phyloP scores from a whole-genome alignment of 2,888 invertebrate genomes.

The Macaria notata region DNA sequence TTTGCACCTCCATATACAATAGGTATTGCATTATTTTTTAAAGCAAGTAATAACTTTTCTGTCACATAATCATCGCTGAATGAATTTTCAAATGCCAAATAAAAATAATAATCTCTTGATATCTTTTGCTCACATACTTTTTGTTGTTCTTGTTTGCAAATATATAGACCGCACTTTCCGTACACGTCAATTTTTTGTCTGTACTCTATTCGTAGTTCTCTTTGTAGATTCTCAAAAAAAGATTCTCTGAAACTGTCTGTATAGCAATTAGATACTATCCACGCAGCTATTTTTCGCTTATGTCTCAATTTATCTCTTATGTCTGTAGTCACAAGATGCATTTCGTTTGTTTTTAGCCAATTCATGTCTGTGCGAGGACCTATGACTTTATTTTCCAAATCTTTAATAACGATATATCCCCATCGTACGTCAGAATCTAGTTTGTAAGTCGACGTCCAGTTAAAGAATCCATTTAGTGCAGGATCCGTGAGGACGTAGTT shows the following conservation, averaged over 20 bases:
- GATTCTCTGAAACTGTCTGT: slow-evolving; percentile 39
- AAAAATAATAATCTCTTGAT: slow-evolving; percentile 53
- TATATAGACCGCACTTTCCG: slow-evolving; percentile 45
- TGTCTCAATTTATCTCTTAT: slow-evolving; percentile 34
- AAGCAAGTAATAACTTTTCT: slow-evolving; percentile 53
- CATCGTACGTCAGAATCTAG: slow-evolving; percentile 59
- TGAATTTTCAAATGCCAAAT: slow-evolving; percentile 57
- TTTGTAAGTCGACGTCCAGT: slow-evolving; percentile 70
- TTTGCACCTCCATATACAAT: slow-evolving; percentile 85
- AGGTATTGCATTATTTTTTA: slow-evolving; percentile 82
- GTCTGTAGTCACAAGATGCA: slow-evolving; percentile 45
- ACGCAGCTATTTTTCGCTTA: slow-evolving; percentile 49
- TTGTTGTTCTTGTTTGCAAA: slow-evolving; percentile 38
- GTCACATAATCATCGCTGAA: slow-evolving; percentile 57
- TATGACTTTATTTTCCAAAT: slow-evolving; percentile 36
- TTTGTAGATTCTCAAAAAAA: slow-evolving; percentile 33
- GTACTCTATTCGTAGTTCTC: slow-evolving; percentile 38
- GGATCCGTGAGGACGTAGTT: slow-evolving; percentile 55
- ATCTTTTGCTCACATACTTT: slow-evolving; percentile 39
- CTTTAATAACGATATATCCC: slow-evolving; percentile 54
- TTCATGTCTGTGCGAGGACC: slow-evolving; percentile 51
- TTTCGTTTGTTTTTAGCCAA: slow-evolving; percentile 46
- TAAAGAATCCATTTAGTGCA: slow-evolving; percentile 54
- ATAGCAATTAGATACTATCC: slow-evolving; percentile 51
- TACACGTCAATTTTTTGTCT: slow-evolving; percentile 47